These are phyloP conservation scores for Meliscaeva auricollis DNA, from an alignment of 2,888 invertebrate species.

Conservation along the genomic window DNA sequence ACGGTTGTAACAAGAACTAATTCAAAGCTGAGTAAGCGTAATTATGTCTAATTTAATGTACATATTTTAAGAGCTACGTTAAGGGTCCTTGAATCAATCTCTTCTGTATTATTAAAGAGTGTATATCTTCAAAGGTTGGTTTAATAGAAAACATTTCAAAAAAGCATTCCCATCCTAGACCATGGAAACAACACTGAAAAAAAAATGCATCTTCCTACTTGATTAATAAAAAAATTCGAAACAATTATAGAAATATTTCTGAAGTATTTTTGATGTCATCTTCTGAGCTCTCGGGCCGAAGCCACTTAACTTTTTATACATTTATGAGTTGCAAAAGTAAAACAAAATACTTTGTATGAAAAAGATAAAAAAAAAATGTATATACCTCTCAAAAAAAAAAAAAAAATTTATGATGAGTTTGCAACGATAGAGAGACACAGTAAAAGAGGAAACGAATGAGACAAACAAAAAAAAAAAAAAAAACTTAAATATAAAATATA, in stretches of 20 bases:
- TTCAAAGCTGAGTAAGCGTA: slow-evolving; percentile 63
- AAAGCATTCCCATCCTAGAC: slow-evolving; percentile 13
- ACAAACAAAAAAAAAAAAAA: slow-evolving; percentile 43
- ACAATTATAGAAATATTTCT: slow-evolving; percentile 66
- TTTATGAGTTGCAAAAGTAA: slow-evolving; percentile 44
- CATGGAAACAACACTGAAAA: slow-evolving; percentile 36
- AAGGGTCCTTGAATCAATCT: slow-evolving; percentile 44
- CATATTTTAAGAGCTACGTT: slow-evolving; percentile 37
- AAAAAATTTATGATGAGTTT: slow-evolving; percentile 33
- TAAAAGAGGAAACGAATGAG: slow-evolving; percentile 46
- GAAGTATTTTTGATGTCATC: slow-evolving; percentile 69
- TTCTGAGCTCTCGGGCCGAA: slow-evolving; percentile 45
- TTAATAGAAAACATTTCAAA: not conserved
- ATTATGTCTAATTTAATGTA: slow-evolving; percentile 60
- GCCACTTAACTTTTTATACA: slow-evolving; percentile 61
- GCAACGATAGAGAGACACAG: slow-evolving; percentile 1
- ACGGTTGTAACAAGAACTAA: slow-evolving; percentile 26
- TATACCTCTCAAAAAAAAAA: slow-evolving; percentile 22
- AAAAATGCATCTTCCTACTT: slow-evolving; percentile 28
- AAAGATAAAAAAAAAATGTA: not conserved
- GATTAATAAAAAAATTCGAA: slow-evolving; percentile 33
- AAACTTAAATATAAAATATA: slow-evolving; percentile 15
- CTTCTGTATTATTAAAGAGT: slow-evolving; percentile 15
- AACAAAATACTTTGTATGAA: slow-evolving; percentile 14
- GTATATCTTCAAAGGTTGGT: slow-evolving; percentile 36